Evolutionary conservation across 2,888 invertebrate genomes (phyloP).

Genomic region (Mylabris sibirica): DNA sequence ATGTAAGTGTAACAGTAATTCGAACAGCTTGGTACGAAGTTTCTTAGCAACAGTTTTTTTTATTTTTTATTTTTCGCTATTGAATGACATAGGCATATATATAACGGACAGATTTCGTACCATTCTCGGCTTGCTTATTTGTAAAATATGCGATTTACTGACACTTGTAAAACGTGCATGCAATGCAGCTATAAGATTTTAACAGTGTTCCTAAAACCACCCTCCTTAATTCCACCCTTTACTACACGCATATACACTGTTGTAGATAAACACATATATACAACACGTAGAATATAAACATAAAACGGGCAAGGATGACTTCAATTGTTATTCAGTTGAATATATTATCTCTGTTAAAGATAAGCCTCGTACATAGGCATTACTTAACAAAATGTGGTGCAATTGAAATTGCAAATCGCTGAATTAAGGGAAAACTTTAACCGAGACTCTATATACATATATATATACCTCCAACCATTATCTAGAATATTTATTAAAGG

Average conservation of each 20-base stretch:
- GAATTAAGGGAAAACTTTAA: slow-evolving; percentile 39
- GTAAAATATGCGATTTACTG: slow-evolving; percentile 54
- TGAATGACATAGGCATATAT: slow-evolving; percentile 45
- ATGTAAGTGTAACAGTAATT: slow-evolving; percentile 43
- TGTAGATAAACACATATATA: neutral
- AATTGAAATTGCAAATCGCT: slow-evolving; percentile 51
- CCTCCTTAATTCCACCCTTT: slow-evolving; percentile 23
- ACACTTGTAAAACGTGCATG: slow-evolving; percentile 54
- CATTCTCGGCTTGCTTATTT: slow-evolving; percentile 49
- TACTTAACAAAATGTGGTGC: slow-evolving; percentile 46
- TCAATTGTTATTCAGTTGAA: slow-evolving; percentile 39
- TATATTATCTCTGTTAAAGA: slow-evolving; percentile 40
- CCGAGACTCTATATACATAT: neutral
- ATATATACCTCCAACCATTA: slow-evolving; percentile 20
- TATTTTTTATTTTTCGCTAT: slow-evolving; percentile 7
- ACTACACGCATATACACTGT: slow-evolving; percentile 11
- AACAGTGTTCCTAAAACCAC: slow-evolving; percentile 28
- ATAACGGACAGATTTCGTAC: slow-evolving; percentile 36
- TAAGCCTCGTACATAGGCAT: slow-evolving; percentile 43
- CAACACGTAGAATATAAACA: neutral
- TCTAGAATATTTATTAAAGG: slow-evolving; percentile 29
- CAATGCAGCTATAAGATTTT: slow-evolving; percentile 51
- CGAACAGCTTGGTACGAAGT: slow-evolving; percentile 54
- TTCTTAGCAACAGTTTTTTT: slow-evolving; percentile 50
- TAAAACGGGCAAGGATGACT: slow-evolving; percentile 30